Base-by-base conservation (phyloP, 2,797 vertebrate species). In the Sebastes itinus region DNA sequence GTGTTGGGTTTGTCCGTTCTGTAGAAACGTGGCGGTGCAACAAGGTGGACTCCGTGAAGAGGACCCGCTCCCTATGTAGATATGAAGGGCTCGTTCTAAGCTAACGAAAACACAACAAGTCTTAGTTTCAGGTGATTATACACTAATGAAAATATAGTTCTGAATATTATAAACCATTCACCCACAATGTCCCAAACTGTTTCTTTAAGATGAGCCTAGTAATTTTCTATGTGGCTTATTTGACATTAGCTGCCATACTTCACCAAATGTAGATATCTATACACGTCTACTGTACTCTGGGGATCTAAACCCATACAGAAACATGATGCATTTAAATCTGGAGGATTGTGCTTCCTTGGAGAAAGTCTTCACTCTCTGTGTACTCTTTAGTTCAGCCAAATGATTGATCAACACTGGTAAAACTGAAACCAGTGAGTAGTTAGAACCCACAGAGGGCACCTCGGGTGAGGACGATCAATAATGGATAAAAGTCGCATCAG, bases 401-500 rank as follows among this genome's bases (percentile, higher is more conserved):
- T 55, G 49, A 78, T 70, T 84, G 72, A 86, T 83, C 23, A 62
- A 49, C 63, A 6, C 30, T n/a, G 46, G 79, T 83, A 33, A 78
- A 82, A 87, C 61, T 73, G 70, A 85, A 87, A 72, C 78, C 27
- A 61, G 70, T 73, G 25, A 77, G 83, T 66, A 70, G 42, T 75
- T 55, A 23, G 64, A 75, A 72, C 35, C 60, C 62, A 65, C 27
- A 30, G 79, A 77, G 84, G 75, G 61, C 86, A 87, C 83, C 88
- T 89, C 76, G 86, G 81, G 58, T 80, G 71, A 86, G 38, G 52
- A 13, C 81, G 77, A 90, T 89, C 81, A 87, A 77, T 87, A 76
- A 69, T 65, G 80, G 75, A 85, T 88, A 65, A 84, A 87, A 89
- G 75, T 79, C 32, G 2, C 66, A 71, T 86, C 6, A 2, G 70